Evolutionary conservation across 2,888 invertebrate genomes (phyloP), one percentile per base, ranked within the genome.

Genomic region (Calameuta pallipes): DNA sequence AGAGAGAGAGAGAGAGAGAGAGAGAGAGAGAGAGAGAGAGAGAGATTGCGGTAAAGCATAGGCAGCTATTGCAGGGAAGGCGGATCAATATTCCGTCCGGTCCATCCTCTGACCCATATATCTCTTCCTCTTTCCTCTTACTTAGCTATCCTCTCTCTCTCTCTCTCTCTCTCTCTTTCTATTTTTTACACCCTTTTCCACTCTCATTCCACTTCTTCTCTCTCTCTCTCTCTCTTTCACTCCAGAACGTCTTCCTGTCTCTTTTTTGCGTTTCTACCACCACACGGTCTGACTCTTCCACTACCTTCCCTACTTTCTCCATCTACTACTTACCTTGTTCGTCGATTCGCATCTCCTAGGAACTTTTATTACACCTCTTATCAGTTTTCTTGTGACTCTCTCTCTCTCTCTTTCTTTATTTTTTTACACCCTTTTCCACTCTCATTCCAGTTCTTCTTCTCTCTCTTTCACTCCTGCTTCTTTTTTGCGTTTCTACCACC

Each of bases 31-130:
- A 36, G 12, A 37, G 37, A 34, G 13, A 13, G 0, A 37, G 13
- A 37, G 37, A 41, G 76, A 37, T 37, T n/a, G 69, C 77, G 71
- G 74, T 71, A 78, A 71, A 56, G 71, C 73, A 73, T 75, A 80
- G 81, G 80, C 80, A 80, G 81, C 83, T 82, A 83, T 83, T 82
- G 79, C 81, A 77, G 74, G 75, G 71, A 74, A 70, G 73, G 69
- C 87, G 90, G 90, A 90, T 90, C 90, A 90, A 90, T 90, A 90
- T 90, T 90, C 88, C 90, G 90, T 88, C 89, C 88, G 90, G 90
- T 90, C 90, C 90, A 90, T 90, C 89, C 90, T 89, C 90, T 89
- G 90, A 90, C 90, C 90, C 87, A 90, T 90, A 89, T 89, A 89
- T 89, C 88, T 89, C 87, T n/a, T n/a, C n/a, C 85, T 86, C 87